A percentile compares a stretch with the other conserved stretches of the same genome.
These are phyloP conservation scores for Operophtera brumata DNA, from an alignment of 2,888 invertebrate genomes.

Conservation along the genomic window DNA sequence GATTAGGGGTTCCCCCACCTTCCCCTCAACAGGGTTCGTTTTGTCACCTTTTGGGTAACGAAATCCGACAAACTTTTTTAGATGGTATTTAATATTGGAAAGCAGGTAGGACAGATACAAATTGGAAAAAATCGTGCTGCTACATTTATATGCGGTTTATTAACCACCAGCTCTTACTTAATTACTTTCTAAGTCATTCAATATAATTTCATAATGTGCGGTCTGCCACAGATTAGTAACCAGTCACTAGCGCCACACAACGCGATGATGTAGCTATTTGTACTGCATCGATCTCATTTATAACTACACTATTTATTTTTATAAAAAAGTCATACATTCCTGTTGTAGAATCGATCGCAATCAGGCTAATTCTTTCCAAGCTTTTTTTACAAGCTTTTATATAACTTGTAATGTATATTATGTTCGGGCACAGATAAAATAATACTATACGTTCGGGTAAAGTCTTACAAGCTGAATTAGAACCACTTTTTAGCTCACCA, in stretches of 20 bases:
- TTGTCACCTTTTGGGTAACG: no score
- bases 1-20: no score
- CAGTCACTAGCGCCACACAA: slow-evolving; percentile 50
- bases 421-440: no score
- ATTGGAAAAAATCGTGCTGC: slow-evolving; percentile 13
- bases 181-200: slow-evolving; percentile 50
- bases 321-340: slow-evolving; percentile 60
- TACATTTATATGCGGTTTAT: slow-evolving; percentile 24
- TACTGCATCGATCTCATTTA: slow-evolving; percentile 54
- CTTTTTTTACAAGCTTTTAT: no score
- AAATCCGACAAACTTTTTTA: no score
- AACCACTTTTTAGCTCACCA: no score
- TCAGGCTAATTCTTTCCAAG: slow-evolving; percentile 51
- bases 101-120: background rate
- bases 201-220: slow-evolving; percentile 60
- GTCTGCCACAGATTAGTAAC: slow-evolving; percentile 39
- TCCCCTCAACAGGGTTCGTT: no score
- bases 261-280: slow-evolving; percentile 64
- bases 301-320: slow-evolving; percentile 51
- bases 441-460: no score
- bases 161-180: slow-evolving; percentile 23
- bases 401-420: no score
- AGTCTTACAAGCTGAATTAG: no score
- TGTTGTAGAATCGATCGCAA: slow-evolving; percentile 52
- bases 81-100: no score